Evolutionary conservation across 2,888 invertebrate species (phyloP), one percentile per base, ranked within the genome.

Genomic region (Plusia festucae): DNA sequence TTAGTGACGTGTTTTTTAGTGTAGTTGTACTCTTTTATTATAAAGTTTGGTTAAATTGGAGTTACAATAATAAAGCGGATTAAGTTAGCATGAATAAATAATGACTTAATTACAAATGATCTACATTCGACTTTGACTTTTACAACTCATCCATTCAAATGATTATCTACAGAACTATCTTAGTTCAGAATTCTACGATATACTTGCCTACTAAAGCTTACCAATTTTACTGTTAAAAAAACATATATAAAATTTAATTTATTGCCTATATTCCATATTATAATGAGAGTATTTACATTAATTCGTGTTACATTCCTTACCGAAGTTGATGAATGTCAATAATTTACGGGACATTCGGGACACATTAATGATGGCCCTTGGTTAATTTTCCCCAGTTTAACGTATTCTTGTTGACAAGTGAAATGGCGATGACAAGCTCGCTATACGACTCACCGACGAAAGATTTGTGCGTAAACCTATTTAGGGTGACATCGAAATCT

Each of bases 391-490:
- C 74, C 82, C 84, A 83, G 76, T 87, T 88, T 86, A 87, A 88
- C 82, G 84, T 76, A 68, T 78, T 56, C 76, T 60, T 81, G 89
- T 73, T 86, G 88, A 88, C 90, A 86, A 75, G 73, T 81, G 74
- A 82, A 85, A 90, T 83, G 87, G 89, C 85, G 89, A 73, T 76
- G 87, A 88, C 85, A 86, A 78, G 68, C 73, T 65, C 71, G 78
- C 83, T 85, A 85, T 85, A 81, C 76, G 83, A 78, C 81, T 75
- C 64, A 67, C 76, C 77, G 90, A 68, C 55, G 86, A 93, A 85
- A 85, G 91, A 92, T 92, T 91, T 92, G 91, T 91, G 82, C 80
- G 71, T 70, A 84, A 88, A 84, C 87, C 90, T 90, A 91, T 91
- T 91, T 88, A 80, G 65, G 85, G 83, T 84, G 87, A 90, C 91